Conservation (phyloP, 2,888 invertebrate species). For the Cheilosia impressa region DNA sequence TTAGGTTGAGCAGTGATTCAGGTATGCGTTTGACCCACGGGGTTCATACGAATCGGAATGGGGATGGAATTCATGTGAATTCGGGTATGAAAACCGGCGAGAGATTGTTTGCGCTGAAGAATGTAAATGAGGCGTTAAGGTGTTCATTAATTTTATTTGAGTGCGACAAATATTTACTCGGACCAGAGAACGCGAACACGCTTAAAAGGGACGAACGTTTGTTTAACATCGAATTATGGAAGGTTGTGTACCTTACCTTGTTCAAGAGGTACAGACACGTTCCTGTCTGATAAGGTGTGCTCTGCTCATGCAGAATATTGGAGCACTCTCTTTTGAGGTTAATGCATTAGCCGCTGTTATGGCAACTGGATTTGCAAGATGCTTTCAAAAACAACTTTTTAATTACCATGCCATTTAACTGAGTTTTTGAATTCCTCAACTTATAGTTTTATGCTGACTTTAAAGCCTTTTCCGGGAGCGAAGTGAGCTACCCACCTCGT, state of each 20-base stretch:
- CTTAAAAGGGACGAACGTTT: slow-evolving; percentile 20
- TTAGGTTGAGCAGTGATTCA: slow-evolving; percentile 32
- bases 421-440: too few species aligned
- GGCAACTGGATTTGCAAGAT: too few species aligned
- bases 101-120: slow-evolving; percentile 64
- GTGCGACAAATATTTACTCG: slow-evolving; percentile 43
- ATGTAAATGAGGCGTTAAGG: slow-evolving; percentile 73
- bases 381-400: too few species aligned
- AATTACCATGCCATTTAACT: too few species aligned
- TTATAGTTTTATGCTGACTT: too few species aligned
- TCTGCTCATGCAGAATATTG: not conserved
- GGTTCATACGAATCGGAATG: slow-evolving; percentile 18
- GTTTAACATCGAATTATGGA: slow-evolving; percentile 35
- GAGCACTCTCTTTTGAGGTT: not conserved
- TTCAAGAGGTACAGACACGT: slow-evolving; percentile 24
- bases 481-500: too few species aligned
- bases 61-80: slow-evolving; percentile 40
- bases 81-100: slow-evolving; percentile 4
- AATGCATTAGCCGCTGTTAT: too few species aligned
- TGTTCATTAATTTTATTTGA: slow-evolving; percentile 63
- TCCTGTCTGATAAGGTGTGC: slow-evolving; percentile 21
- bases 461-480: too few species aligned
- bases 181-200: not conserved
- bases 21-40: not conserved
- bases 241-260: too few species aligned